phyloP scores from a whole-genome alignment of 2,113 vertebrate species.

The Rhinolophus sinicus region DNA sequence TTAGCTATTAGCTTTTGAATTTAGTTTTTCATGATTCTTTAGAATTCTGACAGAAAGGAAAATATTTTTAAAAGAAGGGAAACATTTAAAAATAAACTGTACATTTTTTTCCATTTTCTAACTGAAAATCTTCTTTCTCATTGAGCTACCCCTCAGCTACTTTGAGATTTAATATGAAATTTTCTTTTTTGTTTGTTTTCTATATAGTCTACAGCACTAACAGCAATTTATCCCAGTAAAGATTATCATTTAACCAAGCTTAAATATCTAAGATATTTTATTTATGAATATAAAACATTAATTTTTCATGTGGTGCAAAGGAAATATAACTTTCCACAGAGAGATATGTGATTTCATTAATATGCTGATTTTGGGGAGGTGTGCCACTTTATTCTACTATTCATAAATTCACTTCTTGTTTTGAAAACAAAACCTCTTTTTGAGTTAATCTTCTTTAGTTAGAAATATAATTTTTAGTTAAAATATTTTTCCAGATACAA shows the following conservation, averaged over 20 bases:
- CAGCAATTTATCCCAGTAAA: constrained; percentile 45
- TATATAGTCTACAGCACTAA: background rate
- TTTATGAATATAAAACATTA: constrained; percentile 51
- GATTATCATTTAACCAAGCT: constrained; percentile 51
- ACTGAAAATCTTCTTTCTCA: constrained; percentile 61
- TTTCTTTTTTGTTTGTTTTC: constrained; percentile 52
- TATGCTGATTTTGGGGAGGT: constrained; percentile 10
- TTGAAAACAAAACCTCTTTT: constrained; percentile 50
- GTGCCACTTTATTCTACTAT: background rate
- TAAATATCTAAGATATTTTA: constrained; percentile 63
- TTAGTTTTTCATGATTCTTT: constrained; percentile 33
- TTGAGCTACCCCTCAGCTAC: constrained; percentile 22
- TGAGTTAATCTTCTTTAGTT: constrained; percentile 49
- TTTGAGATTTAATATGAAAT: constrained; percentile 61
- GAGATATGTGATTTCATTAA: constrained; percentile 28
- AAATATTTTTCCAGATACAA: constrained; percentile 57
- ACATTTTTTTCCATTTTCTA: constrained; percentile 48
- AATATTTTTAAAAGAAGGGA: constrained; percentile 25
- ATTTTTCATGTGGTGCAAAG: constrained; percentile 40
- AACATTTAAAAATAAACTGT: background rate
- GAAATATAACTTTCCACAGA: constrained; percentile 53
- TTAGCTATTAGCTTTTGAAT: constrained; percentile 50
- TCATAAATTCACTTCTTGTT: constrained; percentile 64
- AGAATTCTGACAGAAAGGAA: constrained; percentile 55
- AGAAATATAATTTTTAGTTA: constrained; percentile 53